Conservation (phyloP, 1,140 invertebrate genomes). For the Pseudoatta argentina region DNA sequence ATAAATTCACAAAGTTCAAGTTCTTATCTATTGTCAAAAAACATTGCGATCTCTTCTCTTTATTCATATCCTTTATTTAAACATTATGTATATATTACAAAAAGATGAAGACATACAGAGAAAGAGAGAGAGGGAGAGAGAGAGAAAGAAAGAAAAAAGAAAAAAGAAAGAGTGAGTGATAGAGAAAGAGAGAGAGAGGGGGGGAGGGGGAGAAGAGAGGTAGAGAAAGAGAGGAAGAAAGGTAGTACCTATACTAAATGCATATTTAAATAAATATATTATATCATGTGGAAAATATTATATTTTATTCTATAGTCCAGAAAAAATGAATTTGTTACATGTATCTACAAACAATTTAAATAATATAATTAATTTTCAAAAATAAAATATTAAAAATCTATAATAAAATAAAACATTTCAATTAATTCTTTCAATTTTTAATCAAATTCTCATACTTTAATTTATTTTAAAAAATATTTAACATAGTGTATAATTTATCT, state of each 20-base stretch:
- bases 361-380: not conserved
- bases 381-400: not conserved
- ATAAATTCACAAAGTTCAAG: not conserved
- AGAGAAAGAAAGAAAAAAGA: not conserved
- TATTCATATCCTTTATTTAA: not conserved
- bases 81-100: not conserved
- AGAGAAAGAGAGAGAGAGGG: no score
- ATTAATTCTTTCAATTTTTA: not conserved
- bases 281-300: not conserved
- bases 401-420: not conserved
- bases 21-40: not conserved
- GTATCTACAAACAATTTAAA: not conserved
- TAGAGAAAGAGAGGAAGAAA: no score
- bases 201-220: no score
- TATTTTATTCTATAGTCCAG: not conserved
- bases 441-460: not conserved
- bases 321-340: not conserved
- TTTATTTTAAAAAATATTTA: not conserved
- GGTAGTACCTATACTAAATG: no score
- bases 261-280: no score
- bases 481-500: not conserved
- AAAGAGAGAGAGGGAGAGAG: not conserved
- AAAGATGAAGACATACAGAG: not conserved
- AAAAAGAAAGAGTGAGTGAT: no score
- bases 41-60: not conserved